Evolutionary conservation across 2,888 invertebrate genomes (phyloP).

Genomic region (Agonum fuliginosum): DNA sequence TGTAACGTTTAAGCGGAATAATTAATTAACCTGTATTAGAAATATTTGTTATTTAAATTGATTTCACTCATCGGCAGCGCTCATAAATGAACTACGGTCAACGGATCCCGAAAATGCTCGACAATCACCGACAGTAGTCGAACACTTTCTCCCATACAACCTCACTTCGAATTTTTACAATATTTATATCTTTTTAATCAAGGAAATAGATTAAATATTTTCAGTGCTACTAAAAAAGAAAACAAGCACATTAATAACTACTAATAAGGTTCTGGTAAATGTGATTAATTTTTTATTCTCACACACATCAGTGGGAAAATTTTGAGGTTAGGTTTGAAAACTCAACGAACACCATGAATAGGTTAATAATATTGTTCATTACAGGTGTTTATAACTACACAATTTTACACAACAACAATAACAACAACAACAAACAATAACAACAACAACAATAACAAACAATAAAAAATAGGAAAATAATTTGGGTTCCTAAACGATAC

Average conservation of each 20-base stretch:
- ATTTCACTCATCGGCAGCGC: constrained; percentile 42
- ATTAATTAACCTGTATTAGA: constrained; percentile 56
- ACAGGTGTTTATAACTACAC: too few species aligned
- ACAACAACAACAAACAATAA: not conserved
- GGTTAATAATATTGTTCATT: too few species aligned
- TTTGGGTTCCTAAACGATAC: too few species aligned
- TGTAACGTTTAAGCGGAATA: constrained; percentile 51
- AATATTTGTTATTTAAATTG: constrained; percentile 60
- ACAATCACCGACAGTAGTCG: not conserved
- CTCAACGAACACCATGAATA: too few species aligned
- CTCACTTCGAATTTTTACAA: not conserved
- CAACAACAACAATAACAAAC: too few species aligned
- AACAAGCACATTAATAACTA: constrained; percentile 27
- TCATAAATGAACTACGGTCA: constrained; percentile 38
- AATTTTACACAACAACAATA: not conserved
- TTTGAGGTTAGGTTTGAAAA: not conserved
- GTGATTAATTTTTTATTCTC: not conserved
- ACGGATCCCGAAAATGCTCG: constrained; percentile 6
- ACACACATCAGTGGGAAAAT: not conserved
- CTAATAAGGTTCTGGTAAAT: constrained; percentile 9
- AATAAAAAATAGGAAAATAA: too few species aligned
- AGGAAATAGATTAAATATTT: not conserved
- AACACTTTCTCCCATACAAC: constrained; percentile 22
- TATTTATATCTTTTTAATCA: constrained; percentile 19
- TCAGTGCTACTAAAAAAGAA: constrained; percentile 4